Evolutionary conservation across 2,888 invertebrate genomes (phyloP), one percentile per base, ranked within the genome.

Genomic region (Ceraclea dissimilis): DNA sequence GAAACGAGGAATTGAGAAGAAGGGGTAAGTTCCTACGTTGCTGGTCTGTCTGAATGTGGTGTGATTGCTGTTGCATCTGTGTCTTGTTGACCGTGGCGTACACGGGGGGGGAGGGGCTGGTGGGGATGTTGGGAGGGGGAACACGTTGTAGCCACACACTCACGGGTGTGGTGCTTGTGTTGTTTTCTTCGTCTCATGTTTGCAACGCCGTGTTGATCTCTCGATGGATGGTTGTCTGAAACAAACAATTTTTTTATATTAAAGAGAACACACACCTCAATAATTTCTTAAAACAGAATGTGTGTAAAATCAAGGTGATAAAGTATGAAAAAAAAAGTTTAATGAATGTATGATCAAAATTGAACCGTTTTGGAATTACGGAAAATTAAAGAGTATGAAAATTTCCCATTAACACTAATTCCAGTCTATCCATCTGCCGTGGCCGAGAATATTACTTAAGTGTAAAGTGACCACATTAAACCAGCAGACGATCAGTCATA

Each of bases 171-270:
- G 50, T 56, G 60, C 34, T 39, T 44, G 47, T 58, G 58, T 58
- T 52, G 19, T 22, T 17, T 46, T 60, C 58, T 60, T 60, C 58
- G 65, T 72, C 76, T 84, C 84, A 85, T 80, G 88, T 86, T 70
- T 86, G 86, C 73, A 89, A 69, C 58, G 88, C 88, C n/a, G 86
- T 85, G 67, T 84, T 83, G 66, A 90, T 83, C 80, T 91, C 91
- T 72, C 86, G 84, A 76, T 90, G 90, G 72, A 90, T 86, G 63
- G 84, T 85, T 63, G 83, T 70, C 77, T 77, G 71, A 1, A 55
- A 39, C 13, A 4, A 39, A 39, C 26, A 26, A 6, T 26, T 10
- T 6, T 26, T 26, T 26, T 26, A 26, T 6, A 26, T 26, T 26
- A 26, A 10, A 26, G 26, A 6, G 10, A 26, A 26, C 10, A 26